Conservation (phyloP, 1,140 invertebrate species). For the Drosophila ambigua region DNA sequence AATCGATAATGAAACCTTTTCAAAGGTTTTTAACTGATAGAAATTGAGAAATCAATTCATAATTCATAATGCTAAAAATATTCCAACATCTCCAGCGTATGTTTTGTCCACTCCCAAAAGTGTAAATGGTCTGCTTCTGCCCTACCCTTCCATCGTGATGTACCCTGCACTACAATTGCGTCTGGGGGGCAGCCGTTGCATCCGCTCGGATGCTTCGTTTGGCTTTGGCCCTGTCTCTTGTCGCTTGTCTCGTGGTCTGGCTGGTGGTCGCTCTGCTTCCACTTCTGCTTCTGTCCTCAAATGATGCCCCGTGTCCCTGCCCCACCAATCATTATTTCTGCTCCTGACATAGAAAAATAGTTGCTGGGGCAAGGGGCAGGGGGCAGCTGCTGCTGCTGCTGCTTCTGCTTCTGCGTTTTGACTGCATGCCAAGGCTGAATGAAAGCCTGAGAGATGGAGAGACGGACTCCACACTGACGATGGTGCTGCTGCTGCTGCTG, state of each 20-base stretch:
- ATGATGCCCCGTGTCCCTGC: slow-evolving; percentile 24
- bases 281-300: slow-evolving; percentile 19
- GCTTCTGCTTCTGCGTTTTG: slow-evolving; percentile 67
- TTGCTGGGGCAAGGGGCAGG: slow-evolving; percentile 30
- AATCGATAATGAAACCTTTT: too few relatives aligned
- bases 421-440: slow-evolving; percentile 75
- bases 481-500: slow-evolving; percentile 49
- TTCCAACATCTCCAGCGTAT: too few relatives aligned
- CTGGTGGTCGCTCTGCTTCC: background rate
- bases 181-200: slow-evolving; percentile 43
- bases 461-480: slow-evolving; percentile 51
- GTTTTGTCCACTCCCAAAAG: too few relatives aligned
- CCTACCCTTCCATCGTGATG: too few relatives aligned
- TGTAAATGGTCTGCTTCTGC: too few relatives aligned
- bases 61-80: too few relatives aligned
- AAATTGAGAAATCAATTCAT: too few relatives aligned
- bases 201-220: slow-evolving; percentile 21
- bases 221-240: slow-evolving; percentile 9
- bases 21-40: too few relatives aligned
- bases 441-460: background rate
- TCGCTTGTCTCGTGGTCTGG: background rate
- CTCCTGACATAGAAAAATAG: slow-evolving; percentile 78
- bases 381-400: slow-evolving; percentile 4
- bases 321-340: background rate
- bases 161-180: slow-evolving; percentile 24